A percentile compares a stretch with the other conserved stretches of the same genome.
Conservation (phyloP, 2,888 invertebrate genomes). For the Apamea monoglypha region DNA sequence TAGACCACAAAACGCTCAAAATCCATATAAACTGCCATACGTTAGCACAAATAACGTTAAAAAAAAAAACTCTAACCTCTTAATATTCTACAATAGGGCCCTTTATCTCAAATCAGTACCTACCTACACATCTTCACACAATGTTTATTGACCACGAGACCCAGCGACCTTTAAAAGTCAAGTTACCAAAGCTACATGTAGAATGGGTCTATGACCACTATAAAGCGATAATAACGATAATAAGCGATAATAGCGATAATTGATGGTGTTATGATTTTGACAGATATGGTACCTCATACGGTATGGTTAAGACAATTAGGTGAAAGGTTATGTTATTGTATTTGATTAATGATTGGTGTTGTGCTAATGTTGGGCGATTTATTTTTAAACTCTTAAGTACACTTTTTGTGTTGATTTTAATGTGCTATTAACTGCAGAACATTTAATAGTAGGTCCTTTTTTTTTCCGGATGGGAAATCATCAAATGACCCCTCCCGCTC, state of each 20-base stretch:
- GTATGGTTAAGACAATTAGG: neutral
- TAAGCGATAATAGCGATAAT: no score
- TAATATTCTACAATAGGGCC: neutral
- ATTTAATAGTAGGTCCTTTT: no score
- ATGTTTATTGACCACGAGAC: conserved; percentile 16
- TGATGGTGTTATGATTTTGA: conserved; percentile 33
- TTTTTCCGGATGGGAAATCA: no score
- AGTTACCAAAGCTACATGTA: conserved; percentile 20
- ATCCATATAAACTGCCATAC: neutral
- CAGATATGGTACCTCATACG: neutral
- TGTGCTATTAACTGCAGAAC: neutral
- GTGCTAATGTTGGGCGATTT: neutral
- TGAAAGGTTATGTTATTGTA: neutral
- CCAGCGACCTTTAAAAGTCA: conserved; percentile 49
- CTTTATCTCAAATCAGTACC: conserved; percentile 7
- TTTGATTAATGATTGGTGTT: neutral
- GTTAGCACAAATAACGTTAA: neutral
- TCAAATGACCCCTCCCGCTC: no score
- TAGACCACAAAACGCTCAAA: no score
- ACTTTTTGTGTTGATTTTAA: neutral
- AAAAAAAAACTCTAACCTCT: neutral
- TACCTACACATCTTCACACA: conserved; percentile 15
- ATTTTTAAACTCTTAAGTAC: neutral
- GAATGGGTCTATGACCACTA: conserved; percentile 9
- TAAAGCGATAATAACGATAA: conserved; percentile 26